phyloP scores from a whole-genome alignment of 2,888 invertebrate genomes.

The Chromoteleia sp. region DNA sequence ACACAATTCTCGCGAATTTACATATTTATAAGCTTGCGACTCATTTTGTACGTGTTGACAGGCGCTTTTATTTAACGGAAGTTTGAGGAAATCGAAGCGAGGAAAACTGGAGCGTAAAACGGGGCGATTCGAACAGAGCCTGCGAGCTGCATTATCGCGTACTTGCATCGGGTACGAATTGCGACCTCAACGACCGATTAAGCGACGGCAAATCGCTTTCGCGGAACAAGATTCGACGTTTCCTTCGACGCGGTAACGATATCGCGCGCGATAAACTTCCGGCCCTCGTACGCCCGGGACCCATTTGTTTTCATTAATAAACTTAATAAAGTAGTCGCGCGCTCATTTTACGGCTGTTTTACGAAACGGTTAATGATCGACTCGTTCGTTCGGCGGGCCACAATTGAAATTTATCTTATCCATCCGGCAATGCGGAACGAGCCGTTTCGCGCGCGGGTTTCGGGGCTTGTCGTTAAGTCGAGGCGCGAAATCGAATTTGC shows the following conservation, averaged over 20 bases:
- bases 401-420: conserved; percentile 25
- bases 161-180: conserved; percentile 64
- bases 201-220: conserved; percentile 62
- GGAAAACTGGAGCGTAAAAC: conserved; percentile 66
- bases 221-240: conserved; percentile 57
- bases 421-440: background rate
- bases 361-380: conserved; percentile 3
- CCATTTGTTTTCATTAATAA: conserved; percentile 9
- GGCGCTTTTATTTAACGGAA: conserved; percentile 67
- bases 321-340: conserved; percentile 18
- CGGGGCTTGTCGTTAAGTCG: conserved; percentile 25
- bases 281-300: background rate
- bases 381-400: background rate
- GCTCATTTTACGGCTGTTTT: conserved; percentile 8
- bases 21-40: conserved; percentile 70
- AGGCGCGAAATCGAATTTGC: conserved; percentile 22
- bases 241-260: conserved; percentile 35
- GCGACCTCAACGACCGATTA: conserved; percentile 65
- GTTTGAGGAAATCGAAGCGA: conserved; percentile 68
- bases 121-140: conserved; percentile 63
- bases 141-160: conserved; percentile 66
- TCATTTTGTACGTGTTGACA: conserved; percentile 67
- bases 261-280: conserved; percentile 10
- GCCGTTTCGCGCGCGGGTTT: conserved; percentile 8
- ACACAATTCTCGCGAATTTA: conserved; percentile 60